Base-by-base conservation (phyloP, 2,888 invertebrate species). In the Magallana nippona region DNA sequence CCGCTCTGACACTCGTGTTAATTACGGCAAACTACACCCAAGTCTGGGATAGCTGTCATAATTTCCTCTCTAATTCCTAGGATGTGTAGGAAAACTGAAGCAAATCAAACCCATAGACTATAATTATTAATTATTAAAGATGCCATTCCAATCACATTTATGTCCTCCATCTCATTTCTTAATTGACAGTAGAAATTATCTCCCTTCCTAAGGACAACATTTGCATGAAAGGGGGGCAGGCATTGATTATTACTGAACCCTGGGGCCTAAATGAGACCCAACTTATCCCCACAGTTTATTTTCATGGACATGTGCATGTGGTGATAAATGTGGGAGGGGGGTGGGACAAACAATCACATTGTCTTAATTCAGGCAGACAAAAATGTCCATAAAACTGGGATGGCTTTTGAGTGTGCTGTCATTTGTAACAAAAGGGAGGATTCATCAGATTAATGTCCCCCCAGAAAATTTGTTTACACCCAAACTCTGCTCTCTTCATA, bases 311-410 rank as follows among this genome's bases (percentile, higher is more conserved):
- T 79, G 79, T 79, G 79, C 57, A 79, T 58, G 1, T 57, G 27
- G 79, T 17, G 79, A 79, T 79, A 79, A 79, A 79, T 79, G 27
- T 79, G 57, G 79, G 57, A 57, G 27, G 56, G 56, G 55, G 56
- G 27, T 57, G 79, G 10, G 79, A n/a, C 57, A 79, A 10, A 22
- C 55, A 57, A 71, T 71, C 71, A 71, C 71, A 27, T 71, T 3
- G 71, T 32, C 71, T 71, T 71, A 27, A 71, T 71, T 71, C 71
- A 71, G 15, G 60, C 60, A 60, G 60, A 60, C 60, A 60, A 60
- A 60, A 60, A 60, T 60, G 60, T 60, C 60, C 60, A 60, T 60
- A 60, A 60, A 60, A 17, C n/a, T 15, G 32, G 63, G 71, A 1
- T 71, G 1, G 22, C 71, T 71, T 71, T 71, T 15, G 32, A 27